phyloP scores from a whole-genome alignment of 2,888 invertebrate genomes.

The Epicampocera succincta region DNA sequence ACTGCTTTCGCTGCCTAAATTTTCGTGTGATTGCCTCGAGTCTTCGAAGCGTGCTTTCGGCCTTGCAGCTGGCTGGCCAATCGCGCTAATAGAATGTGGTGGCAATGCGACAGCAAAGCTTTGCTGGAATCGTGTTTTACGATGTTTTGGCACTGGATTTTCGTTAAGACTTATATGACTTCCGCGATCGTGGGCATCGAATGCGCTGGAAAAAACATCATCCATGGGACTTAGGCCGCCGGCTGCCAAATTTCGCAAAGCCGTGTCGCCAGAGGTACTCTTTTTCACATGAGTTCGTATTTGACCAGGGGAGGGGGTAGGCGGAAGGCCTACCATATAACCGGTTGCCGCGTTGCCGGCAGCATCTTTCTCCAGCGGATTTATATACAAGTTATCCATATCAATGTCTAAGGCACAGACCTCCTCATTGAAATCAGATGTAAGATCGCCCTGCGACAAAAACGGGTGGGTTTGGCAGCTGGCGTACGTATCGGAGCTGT shows the following conservation, averaged over 20 bases:
- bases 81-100: conserved; percentile 81
- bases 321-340: conserved; percentile 77
- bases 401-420: conserved; percentile 82
- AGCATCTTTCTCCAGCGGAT: conserved; percentile 88
- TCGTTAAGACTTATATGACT: conserved; percentile 85
- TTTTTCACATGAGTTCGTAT: conserved; percentile 86
- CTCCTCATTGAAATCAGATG: conserved; percentile 82
- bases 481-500: conserved; percentile 96
- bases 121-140: conserved; percentile 93
- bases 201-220: conserved; percentile 83
- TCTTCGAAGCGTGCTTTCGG: conserved; percentile 81
- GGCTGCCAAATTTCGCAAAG: conserved; percentile 84
- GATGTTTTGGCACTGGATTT: conserved; percentile 88
- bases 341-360: conserved; percentile 73
- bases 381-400: conserved; percentile 93
- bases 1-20: conserved; percentile 79
- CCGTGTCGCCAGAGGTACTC: conserved; percentile 90
- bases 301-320: conserved; percentile 80
- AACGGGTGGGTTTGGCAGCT: conserved; percentile 98
- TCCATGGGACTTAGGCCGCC: conserved; percentile 84
- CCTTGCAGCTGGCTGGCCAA: conserved; percentile 62
- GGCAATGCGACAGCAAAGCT: conserved; percentile 82
- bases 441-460: conserved; percentile 91
- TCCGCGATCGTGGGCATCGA: conserved; percentile 82
- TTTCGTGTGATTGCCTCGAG: conserved; percentile 83